Conservation (phyloP, 1,140 invertebrate species). For the Pseudomyrmex sp. region DNA sequence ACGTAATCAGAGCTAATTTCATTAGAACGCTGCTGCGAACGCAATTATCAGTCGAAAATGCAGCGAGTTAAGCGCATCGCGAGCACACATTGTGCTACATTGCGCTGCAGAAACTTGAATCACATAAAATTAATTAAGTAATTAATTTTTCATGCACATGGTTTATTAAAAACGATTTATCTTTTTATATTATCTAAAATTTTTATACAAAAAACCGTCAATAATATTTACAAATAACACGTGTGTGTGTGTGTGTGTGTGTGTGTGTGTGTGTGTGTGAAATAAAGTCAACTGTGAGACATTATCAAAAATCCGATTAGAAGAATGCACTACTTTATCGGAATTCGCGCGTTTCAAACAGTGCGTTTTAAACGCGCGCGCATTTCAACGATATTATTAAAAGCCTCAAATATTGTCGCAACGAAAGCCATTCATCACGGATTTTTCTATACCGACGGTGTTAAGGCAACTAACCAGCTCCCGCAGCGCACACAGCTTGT, state of each 20-base stretch:
- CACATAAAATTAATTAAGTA: background rate
- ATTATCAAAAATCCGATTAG: background rate
- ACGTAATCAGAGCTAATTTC: constrained; percentile 39
- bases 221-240: too few relatives aligned
- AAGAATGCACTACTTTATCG: background rate
- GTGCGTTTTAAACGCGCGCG: background rate
- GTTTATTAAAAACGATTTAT: too few relatives aligned
- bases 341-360: background rate
- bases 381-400: constrained; percentile 8
- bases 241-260: too few relatives aligned
- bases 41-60: constrained; percentile 21
- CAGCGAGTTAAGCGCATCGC: background rate
- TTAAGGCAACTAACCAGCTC: constrained; percentile 31
- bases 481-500: constrained; percentile 14
- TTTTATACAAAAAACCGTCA: too few relatives aligned
- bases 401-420: constrained; percentile 32
- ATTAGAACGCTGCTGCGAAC: background rate
- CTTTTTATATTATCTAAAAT: too few relatives aligned
- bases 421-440: constrained; percentile 6
- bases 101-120: too few relatives aligned
- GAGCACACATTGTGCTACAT: background rate
- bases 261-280: too few relatives aligned
- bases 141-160: background rate
- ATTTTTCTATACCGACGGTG: constrained; percentile 10
- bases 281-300: too few relatives aligned